phyloP scores from a whole-genome alignment of 2,888 invertebrate genomes.

The Orthosia incerta region DNA sequence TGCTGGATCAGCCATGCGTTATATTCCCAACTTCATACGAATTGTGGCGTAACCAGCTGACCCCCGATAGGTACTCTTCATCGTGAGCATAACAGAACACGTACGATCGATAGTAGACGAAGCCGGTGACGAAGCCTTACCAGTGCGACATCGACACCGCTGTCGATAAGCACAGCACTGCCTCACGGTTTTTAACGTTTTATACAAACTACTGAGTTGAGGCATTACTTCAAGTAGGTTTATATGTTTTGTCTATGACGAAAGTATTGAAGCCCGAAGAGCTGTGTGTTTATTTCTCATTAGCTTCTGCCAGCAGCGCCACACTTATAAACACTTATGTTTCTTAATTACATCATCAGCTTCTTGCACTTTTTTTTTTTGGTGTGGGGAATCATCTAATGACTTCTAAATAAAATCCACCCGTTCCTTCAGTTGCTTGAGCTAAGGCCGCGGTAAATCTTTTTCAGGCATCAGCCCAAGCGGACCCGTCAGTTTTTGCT shows the following conservation, averaged over 20 bases:
- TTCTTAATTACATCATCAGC: too few relatives aligned
- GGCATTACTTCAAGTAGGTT: conserved; percentile 1
- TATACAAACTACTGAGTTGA: conserved; percentile 24
- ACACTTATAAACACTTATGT: too few relatives aligned
- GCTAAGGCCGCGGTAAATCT: too few relatives aligned
- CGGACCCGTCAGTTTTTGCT: too few relatives aligned
- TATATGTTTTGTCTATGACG: not conserved
- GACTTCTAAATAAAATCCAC: too few relatives aligned
- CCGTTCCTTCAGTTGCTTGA: too few relatives aligned
- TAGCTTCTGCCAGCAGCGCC: too few relatives aligned
- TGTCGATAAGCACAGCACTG: conserved; percentile 36
- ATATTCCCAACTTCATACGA: not conserved
- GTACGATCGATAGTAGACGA: conserved; percentile 83
- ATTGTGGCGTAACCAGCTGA: conserved; percentile 3
- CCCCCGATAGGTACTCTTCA: not conserved
- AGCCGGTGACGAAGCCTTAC: conserved; percentile 75
- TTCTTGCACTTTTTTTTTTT: too few relatives aligned
- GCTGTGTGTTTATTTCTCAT: too few relatives aligned
- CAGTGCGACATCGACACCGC: conserved; percentile 64
- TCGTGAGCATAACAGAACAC: conserved; percentile 33
- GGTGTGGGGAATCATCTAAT: too few relatives aligned
- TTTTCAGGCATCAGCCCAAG: too few relatives aligned
- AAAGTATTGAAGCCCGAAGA: not conserved
- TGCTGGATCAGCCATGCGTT: too few relatives aligned
- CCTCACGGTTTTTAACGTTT: conserved; percentile 46